Percentiles rank a stretch among this genome's conserved stretches.
phyloP scores from a whole-genome alignment of 2,888 invertebrate genomes.

The Lycocerus yunnanus region DNA sequence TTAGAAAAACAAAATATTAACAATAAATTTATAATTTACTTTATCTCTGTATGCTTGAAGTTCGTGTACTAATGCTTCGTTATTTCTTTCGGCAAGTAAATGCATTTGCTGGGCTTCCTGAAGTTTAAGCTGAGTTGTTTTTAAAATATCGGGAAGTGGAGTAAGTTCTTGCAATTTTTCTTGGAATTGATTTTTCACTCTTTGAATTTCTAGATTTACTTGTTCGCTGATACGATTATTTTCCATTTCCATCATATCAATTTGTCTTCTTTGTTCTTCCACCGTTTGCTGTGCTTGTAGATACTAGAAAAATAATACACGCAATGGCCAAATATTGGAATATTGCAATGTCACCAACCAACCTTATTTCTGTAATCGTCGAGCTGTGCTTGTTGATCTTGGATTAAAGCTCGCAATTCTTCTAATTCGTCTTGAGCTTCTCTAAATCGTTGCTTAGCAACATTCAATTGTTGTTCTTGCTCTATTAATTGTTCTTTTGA shows the following conservation, averaged over 20 bases:
- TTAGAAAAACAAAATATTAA: neutral
- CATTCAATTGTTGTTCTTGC: constrained; percentile 61
- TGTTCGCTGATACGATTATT: constrained; percentile 73
- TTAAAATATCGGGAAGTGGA: constrained; percentile 70
- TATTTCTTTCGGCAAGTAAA: constrained; percentile 67
- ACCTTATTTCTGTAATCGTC: constrained; percentile 73
- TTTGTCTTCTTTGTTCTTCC: constrained; percentile 71
- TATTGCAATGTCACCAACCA: constrained; percentile 1
- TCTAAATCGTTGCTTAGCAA: constrained; percentile 60
- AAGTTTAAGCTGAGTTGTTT: constrained; percentile 68
- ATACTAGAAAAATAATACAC: constrained; percentile 50
- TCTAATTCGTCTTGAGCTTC: constrained; percentile 66
- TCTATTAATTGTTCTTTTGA: constrained; percentile 68
- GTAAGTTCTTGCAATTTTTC: constrained; percentile 72
- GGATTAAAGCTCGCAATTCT: constrained; percentile 62
- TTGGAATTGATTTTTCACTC: constrained; percentile 73
- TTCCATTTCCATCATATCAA: constrained; percentile 74
- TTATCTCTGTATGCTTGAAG: constrained; percentile 67
- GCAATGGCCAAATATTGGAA: neutral
- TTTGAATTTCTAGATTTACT: constrained; percentile 71
- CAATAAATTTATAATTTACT: constrained; percentile 46
- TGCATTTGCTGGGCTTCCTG: constrained; percentile 73
- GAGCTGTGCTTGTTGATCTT: constrained; percentile 69
- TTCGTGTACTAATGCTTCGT: constrained; percentile 68
- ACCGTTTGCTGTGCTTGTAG: constrained; percentile 71